Percentiles rank a stretch among this genome's conserved stretches.
Conservation (phyloP, 53 echinoderm and acorn worm species). For the Echinarachnius parma region DNA sequence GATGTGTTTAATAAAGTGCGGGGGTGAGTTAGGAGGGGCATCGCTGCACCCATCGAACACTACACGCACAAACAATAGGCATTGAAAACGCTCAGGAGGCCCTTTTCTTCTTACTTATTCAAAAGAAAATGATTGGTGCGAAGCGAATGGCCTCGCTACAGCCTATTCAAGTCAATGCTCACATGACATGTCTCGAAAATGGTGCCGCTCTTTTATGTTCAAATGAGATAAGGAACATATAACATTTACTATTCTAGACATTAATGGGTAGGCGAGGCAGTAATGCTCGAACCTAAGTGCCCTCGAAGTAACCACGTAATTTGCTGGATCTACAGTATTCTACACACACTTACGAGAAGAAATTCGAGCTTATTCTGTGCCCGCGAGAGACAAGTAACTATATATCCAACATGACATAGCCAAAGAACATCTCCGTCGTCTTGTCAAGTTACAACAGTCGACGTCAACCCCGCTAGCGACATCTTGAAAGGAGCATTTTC, state of each 20-base stretch:
- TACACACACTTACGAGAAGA: no score
- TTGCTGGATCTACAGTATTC: no score
- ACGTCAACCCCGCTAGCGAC: constrained; percentile 15
- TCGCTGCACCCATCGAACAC: not conserved
- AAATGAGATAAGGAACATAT: constrained; percentile 23
- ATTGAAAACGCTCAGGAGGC: not conserved
- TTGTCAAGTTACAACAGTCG: no score
- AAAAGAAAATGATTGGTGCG: constrained; percentile 46
- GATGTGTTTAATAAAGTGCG: not conserved
- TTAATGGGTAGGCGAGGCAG: no score
- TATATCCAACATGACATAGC: no score
- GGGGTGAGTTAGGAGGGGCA: constrained; percentile 31
- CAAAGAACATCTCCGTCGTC: no score
- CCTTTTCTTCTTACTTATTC: constrained; percentile 20
- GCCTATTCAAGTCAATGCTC: constrained; percentile 20
- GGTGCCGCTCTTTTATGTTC: constrained; percentile 1
- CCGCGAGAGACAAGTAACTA: no score
- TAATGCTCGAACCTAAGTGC: not conserved
- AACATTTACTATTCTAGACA: no score
- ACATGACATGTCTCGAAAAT: not conserved
- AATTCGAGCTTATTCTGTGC: no score
- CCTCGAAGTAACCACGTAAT: no score
- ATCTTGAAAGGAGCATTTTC: not conserved
- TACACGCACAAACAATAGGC: constrained; percentile 40
- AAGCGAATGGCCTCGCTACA: constrained; percentile 27